Conservation (phyloP, 2,888 invertebrate species). For the Pemphredon lugubris region DNA sequence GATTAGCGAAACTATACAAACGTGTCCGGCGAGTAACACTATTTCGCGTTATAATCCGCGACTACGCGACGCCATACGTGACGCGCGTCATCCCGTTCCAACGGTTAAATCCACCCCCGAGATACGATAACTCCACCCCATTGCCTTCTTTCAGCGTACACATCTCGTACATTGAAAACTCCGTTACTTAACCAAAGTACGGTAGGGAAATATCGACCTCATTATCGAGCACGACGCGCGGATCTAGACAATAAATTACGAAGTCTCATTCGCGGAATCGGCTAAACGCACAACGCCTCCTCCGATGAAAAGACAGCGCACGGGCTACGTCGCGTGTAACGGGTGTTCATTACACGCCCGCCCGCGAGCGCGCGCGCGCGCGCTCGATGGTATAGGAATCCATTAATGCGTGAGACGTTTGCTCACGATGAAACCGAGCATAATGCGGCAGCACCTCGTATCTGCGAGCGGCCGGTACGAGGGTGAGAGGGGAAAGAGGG, state of each 20-base stretch:
- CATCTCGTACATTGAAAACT: not conserved
- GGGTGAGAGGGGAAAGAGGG: constrained; percentile 48
- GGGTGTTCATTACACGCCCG: constrained; percentile 56
- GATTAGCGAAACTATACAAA: too few relatives aligned
- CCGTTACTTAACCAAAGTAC: constrained; percentile 31
- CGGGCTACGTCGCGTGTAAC: constrained; percentile 34
- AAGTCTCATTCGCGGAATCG: constrained; percentile 15
- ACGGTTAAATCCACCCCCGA: too few relatives aligned
- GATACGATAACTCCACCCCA: too few relatives aligned
- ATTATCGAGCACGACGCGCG: constrained; percentile 30
- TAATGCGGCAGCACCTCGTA: constrained; percentile 52
- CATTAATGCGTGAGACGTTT: constrained; percentile 56
- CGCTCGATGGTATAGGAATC: constrained; percentile 45
- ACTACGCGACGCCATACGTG: too few relatives aligned
- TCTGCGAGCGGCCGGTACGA: constrained; percentile 42
- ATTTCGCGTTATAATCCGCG: too few relatives aligned
- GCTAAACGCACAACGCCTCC: constrained; percentile 46
- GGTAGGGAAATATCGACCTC: constrained; percentile 43
- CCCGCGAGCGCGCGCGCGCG: too few relatives aligned
- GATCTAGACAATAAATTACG: constrained; percentile 36
- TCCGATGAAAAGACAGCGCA: constrained; percentile 49
- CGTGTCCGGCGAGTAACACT: too few relatives aligned
- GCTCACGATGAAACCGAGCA: constrained; percentile 51
- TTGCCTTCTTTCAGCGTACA: too few relatives aligned
- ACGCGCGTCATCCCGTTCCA: too few relatives aligned